A percentile compares a stretch with the other conserved stretches of the same genome.
Conservation (phyloP, 2,113 vertebrate genomes). For the Serranochromis macrocephalus region DNA sequence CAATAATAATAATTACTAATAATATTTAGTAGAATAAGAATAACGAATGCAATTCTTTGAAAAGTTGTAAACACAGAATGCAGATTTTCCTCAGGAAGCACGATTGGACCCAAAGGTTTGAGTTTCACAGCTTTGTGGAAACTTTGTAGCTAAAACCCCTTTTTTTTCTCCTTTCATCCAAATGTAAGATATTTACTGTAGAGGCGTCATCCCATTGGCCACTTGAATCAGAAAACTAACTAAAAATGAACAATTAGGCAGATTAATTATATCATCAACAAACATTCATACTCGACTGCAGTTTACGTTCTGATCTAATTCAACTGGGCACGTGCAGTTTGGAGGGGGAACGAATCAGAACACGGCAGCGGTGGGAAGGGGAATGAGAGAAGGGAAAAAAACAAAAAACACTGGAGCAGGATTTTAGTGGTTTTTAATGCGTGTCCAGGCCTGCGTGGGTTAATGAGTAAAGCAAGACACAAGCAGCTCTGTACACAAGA, state of each 20-base stretch:
- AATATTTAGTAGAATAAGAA: background rate
- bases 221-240: background rate
- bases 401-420: background rate
- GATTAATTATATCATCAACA: background rate
- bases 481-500: slow-evolving; percentile 41
- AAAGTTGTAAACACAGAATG: slow-evolving; percentile 45
- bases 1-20: background rate
- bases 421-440: slow-evolving; percentile 11
- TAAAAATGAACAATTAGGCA: background rate
- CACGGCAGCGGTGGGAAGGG: background rate
- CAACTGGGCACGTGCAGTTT: background rate
- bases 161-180: background rate
- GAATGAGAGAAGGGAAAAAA: background rate
- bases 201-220: background rate
- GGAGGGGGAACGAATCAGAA: background rate
- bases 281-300: background rate
- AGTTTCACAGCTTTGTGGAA: background rate
- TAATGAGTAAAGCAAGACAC: slow-evolving; percentile 13
- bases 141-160: background rate
- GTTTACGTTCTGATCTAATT: background rate
- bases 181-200: background rate
- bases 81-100: slow-evolving; percentile 40
- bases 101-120: background rate
- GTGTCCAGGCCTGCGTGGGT: background rate
- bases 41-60: background rate